Percentiles rank a stretch among this genome's conserved stretches.
Evolutionary conservation across 2,797 vertebrate genomes (phyloP).

Genomic region (Phoeniculus purpureus): DNA sequence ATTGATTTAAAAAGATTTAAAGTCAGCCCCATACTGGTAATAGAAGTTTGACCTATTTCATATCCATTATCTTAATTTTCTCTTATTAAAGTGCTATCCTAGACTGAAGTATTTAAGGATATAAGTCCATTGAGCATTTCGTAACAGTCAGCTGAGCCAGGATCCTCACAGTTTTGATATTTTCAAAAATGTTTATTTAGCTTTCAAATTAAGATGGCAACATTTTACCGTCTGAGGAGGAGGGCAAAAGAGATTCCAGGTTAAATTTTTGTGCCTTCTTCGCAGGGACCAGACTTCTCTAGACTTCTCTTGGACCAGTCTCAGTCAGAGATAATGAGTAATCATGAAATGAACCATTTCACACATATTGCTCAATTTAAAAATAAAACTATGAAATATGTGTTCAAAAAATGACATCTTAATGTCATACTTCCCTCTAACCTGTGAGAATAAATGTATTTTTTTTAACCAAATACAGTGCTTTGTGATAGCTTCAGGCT

Average conservation of each 20-base stretch:
- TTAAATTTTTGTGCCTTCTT: neutral
- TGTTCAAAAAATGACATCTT: neutral
- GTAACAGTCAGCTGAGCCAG: neutral
- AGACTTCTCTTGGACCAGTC: neutral
- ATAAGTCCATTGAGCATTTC: neutral
- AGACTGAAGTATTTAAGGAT: neutral
- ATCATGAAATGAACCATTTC: neutral
- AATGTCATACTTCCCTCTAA: neutral
- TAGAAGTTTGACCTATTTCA: neutral
- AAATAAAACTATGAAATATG: neutral
- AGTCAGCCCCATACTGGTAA: neutral
- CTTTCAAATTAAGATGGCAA: neutral
- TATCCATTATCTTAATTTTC: neutral
- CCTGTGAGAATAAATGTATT: neutral
- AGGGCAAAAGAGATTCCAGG: neutral
- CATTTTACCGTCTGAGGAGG: no score
- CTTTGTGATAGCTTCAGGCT: neutral
- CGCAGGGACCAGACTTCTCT: neutral
- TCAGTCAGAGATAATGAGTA: no score
- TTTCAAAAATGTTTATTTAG: neutral
- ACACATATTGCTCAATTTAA: neutral
- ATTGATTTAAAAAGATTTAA: neutral
- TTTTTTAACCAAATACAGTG: neutral
- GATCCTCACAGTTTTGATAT: neutral
- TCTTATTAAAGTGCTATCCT: neutral